Evolutionary conservation across 2,888 invertebrate species (phyloP).

Genomic region (Hirtodrosophila cameraria): DNA sequence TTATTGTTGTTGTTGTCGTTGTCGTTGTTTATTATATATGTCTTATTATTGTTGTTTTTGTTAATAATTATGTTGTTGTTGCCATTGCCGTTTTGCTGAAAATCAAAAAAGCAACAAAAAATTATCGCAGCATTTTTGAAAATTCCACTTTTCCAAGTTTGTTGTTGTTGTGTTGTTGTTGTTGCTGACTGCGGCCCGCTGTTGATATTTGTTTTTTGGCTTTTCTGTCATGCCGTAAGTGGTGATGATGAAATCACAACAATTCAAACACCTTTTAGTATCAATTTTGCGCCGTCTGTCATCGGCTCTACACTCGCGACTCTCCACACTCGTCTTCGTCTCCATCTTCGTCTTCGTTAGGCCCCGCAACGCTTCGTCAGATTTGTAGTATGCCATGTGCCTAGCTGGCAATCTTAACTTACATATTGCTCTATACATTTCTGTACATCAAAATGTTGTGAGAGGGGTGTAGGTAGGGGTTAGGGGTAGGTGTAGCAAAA

Average conservation of each 20-base stretch:
- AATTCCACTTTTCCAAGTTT: constrained; percentile 74
- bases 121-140: constrained; percentile 61
- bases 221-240: constrained; percentile 76
- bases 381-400: constrained; percentile 15
- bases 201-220: constrained; percentile 58
- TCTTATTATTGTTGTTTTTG: constrained; percentile 38
- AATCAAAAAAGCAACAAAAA: constrained; percentile 23
- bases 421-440: neutral
- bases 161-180: constrained; percentile 26
- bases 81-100: constrained; percentile 46
- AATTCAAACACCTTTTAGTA: constrained; percentile 79
- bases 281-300: constrained; percentile 72
- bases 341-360: neutral
- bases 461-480: too few species aligned
- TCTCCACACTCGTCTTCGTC: neutral
- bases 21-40: constrained; percentile 45
- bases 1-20: constrained; percentile 12
- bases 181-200: constrained; percentile 6
- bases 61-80: constrained; percentile 73
- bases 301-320: constrained; percentile 24
- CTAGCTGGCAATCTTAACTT: constrained; percentile 8
- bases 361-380: constrained; percentile 5
- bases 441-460: too few species aligned
- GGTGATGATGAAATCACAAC: constrained; percentile 79
- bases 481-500: too few species aligned